Percentiles rank a stretch among this genome's conserved stretches.
phyloP scores from a whole-genome alignment of 92 coral and sea anemone species.

The Parazoanthus swiftii region DNA sequence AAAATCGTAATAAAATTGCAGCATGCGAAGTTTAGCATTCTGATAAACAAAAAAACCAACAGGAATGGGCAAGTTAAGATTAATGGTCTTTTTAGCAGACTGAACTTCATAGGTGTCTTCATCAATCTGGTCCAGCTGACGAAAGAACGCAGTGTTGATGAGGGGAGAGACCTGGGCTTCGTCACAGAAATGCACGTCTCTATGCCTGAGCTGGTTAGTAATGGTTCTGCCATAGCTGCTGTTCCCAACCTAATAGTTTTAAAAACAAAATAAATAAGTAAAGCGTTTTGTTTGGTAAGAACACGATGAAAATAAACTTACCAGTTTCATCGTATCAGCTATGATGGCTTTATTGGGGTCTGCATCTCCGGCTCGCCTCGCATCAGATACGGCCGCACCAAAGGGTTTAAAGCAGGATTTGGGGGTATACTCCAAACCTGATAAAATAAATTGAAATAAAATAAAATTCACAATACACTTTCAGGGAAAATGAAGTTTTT shows the following conservation, averaged over 20 bases:
- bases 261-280: too few relatives aligned
- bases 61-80: not conserved
- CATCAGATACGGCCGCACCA: too few relatives aligned
- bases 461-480: too few relatives aligned
- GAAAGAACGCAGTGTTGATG: slow-evolving; percentile 42
- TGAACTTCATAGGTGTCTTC: slow-evolving; percentile 41
- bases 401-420: not conserved
- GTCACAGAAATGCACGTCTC: slow-evolving; percentile 43
- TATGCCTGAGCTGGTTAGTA: slow-evolving; percentile 40
- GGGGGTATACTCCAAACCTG: not conserved
- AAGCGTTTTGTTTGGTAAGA: too few relatives aligned
- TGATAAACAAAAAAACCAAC: slow-evolving; percentile 55
- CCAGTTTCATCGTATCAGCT: too few relatives aligned
- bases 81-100: not conserved
- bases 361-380: too few relatives aligned
- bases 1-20: slow-evolving; percentile 42
- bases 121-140: slow-evolving; percentile 20
- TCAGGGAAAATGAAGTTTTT: too few relatives aligned
- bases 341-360: too few relatives aligned
- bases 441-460: too few relatives aligned
- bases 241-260: too few relatives aligned
- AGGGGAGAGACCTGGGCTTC: not conserved
- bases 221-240: slow-evolving; percentile 2
- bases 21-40: slow-evolving; percentile 51
- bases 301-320: too few relatives aligned